Conservation (phyloP, 1,140 invertebrate genomes). For the Hycleus cichorii region DNA sequence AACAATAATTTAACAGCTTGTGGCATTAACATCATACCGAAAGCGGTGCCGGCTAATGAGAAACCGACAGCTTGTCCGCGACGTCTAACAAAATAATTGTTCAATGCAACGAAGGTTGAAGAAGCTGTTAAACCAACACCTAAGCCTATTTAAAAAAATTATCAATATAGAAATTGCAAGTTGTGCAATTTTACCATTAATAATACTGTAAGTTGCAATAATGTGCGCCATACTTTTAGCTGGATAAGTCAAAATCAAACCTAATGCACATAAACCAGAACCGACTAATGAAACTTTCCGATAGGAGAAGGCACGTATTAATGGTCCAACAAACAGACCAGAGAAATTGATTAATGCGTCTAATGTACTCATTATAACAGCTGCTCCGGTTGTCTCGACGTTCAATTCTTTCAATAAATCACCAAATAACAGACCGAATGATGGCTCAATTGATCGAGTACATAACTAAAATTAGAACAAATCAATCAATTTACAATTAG, state of each 20-base stretch:
- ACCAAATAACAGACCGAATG: constrained; percentile 67
- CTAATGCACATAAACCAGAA: constrained; percentile 54
- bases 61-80: constrained; percentile 67
- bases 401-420: constrained; percentile 57
- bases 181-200: constrained; percentile 53
- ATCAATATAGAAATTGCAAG: not conserved
- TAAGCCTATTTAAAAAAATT: constrained; percentile 46
- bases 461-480: constrained; percentile 53
- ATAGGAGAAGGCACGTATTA: constrained; percentile 65
- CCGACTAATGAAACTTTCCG: constrained; percentile 64
- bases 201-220: constrained; percentile 64
- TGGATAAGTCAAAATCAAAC: constrained; percentile 57
- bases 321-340: constrained; percentile 63
- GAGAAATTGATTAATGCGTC: constrained; percentile 71
- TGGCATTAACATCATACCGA: constrained; percentile 69
- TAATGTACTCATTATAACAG: constrained; percentile 62
- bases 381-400: constrained; percentile 62
- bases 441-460: constrained; percentile 66
- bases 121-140: constrained; percentile 63
- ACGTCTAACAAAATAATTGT: constrained; percentile 65
- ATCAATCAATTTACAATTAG: not conserved
- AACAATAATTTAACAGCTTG: constrained; percentile 56
- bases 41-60: constrained; percentile 66
- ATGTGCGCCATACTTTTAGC: constrained; percentile 65
- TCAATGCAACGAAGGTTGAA: constrained; percentile 63